These are phyloP conservation scores for Apis florea DNA, from an alignment of 1,140 invertebrate species.

Conservation along the genomic window DNA sequence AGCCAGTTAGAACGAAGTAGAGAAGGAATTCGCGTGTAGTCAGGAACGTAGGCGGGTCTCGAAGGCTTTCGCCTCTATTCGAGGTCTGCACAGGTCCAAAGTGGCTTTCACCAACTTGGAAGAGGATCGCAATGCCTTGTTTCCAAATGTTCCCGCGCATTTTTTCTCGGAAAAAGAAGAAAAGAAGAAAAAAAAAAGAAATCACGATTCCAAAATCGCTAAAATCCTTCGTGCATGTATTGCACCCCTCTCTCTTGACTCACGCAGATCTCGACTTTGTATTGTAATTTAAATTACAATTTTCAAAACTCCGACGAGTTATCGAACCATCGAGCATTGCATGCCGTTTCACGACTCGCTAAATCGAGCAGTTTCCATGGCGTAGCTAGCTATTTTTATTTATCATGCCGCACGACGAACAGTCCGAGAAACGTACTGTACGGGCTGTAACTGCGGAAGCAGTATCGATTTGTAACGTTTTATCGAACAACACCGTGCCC, in stretches of 20 bases:
- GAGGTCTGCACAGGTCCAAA: constrained; percentile 33
- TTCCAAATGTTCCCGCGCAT: constrained; percentile 32
- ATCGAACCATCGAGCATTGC: neutral
- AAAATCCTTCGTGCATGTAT: no score
- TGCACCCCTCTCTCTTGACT: neutral
- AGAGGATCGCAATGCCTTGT: constrained; percentile 46
- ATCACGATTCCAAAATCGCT: neutral
- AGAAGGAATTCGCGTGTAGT: constrained; percentile 46
- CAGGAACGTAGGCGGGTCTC: constrained; percentile 56
- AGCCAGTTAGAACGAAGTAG: constrained; percentile 34
- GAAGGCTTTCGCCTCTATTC: constrained; percentile 56
- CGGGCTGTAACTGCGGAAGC: constrained; percentile 21
- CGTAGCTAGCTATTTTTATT: constrained; percentile 26
- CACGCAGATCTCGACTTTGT: neutral
- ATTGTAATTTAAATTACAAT: neutral
- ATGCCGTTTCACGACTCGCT: neutral
- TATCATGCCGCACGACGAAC: neutral
- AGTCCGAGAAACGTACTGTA: neutral
- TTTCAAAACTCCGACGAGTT: neutral
- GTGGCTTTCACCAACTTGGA: constrained; percentile 55
- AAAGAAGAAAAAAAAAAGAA: neutral
- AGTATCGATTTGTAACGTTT: constrained; percentile 44
- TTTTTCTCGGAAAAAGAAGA: constrained; percentile 31
- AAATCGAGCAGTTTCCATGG: constrained; percentile 11
- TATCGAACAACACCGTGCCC: neutral